These are phyloP conservation scores for Cynodonichthys magdalenae DNA, from an alignment of 2,797 vertebrate species.

Conservation along the genomic window DNA sequence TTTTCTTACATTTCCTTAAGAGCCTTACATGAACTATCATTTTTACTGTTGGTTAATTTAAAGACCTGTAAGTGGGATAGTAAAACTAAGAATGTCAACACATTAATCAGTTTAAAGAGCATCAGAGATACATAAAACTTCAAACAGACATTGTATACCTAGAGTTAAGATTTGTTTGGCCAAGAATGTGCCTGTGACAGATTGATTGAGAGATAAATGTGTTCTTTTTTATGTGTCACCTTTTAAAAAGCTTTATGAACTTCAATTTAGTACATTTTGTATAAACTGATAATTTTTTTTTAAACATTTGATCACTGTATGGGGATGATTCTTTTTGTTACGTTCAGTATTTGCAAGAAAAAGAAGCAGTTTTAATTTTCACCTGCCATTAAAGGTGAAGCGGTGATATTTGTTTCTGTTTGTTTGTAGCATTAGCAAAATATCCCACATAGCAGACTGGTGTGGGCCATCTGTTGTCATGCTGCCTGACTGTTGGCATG, in stretches of 20 bases:
- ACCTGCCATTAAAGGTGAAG: too few species aligned
- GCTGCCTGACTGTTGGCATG: too few species aligned
- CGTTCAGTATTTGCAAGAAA: constrained; percentile 16
- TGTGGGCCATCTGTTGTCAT: too few species aligned
- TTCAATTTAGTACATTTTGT: background rate
- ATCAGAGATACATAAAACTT: background rate
- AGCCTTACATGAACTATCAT: constrained; percentile 1
- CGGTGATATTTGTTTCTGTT: too few species aligned
- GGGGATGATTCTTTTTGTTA: too few species aligned
- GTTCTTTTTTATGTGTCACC: background rate
- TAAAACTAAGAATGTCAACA: constrained; percentile 2
- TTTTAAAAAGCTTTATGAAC: background rate
- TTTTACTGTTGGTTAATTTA: constrained; percentile 13
- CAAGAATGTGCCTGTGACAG: background rate
- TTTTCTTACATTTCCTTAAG: constrained; percentile 23
- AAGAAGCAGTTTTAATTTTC: constrained; percentile 28
- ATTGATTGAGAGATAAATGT: background rate
- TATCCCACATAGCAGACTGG: too few species aligned
- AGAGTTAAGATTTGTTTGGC: constrained; percentile 8
- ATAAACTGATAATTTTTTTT: background rate
- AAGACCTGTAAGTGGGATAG: constrained; percentile 2
- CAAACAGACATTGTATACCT: constrained; percentile 1
- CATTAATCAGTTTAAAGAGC: constrained; percentile 8
- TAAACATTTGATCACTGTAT: too few species aligned
- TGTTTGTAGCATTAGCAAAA: too few species aligned